Percentiles rank a stretch among this genome's conserved stretches.
Evolutionary conservation across 2,888 invertebrate species (phyloP).

Genomic region (Drosophila colorata): DNA sequence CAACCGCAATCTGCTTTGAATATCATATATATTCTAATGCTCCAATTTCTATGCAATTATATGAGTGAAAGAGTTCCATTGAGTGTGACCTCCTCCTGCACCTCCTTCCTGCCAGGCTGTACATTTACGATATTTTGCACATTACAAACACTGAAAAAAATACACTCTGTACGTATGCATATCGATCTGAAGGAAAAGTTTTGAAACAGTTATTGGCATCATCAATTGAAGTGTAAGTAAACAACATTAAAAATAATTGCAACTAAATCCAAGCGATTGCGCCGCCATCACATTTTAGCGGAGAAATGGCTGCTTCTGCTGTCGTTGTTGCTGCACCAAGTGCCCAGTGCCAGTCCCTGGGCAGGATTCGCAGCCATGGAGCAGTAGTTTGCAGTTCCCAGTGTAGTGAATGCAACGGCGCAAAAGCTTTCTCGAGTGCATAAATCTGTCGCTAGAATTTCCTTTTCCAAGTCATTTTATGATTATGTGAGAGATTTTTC

Average conservation of each 20-base stretch:
- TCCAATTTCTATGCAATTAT: not conserved
- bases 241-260: conserved; percentile 83
- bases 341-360: conserved; percentile 22
- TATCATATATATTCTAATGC: conserved; percentile 2
- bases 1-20: conserved; percentile 9
- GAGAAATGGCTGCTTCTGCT: conserved; percentile 47
- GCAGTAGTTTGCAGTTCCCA: conserved; percentile 10
- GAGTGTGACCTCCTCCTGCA: conserved; percentile 1
- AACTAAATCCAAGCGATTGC: conserved; percentile 80
- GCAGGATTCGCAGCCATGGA: conserved; percentile 27
- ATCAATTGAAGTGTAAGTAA: conserved; percentile 81
- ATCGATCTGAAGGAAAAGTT: conserved; percentile 73
- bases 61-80: conserved; percentile 12
- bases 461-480: conserved; percentile 78
- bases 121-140: conserved; percentile 30
- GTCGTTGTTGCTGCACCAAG: conserved; percentile 18
- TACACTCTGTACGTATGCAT: conserved; percentile 25
- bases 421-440: conserved; percentile 78
- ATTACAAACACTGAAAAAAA: conserved; percentile 30
- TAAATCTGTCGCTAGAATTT: conserved; percentile 77
- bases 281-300: conserved; percentile 77
- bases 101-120: not conserved
- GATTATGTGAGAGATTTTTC: conserved; percentile 79
- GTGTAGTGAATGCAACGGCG: conserved; percentile 54
- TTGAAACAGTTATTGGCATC: conserved; percentile 80